Percentiles rank a stretch among this genome's conserved stretches.
phyloP scores from a whole-genome alignment of 2,888 invertebrate genomes.

The Phrixothrix hirtus region DNA sequence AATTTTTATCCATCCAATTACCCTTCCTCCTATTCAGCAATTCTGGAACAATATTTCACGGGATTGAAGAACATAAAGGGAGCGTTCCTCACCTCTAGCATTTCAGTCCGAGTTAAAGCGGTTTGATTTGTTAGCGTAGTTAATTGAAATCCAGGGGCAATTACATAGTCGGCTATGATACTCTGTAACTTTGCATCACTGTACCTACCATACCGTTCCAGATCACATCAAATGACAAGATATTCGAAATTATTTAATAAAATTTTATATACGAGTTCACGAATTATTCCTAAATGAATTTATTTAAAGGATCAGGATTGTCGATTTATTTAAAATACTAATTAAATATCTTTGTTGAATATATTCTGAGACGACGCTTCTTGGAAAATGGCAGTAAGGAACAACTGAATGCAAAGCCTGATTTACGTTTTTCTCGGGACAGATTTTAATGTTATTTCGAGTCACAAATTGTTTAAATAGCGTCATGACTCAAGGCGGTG shows the following conservation, averaged over 20 bases:
- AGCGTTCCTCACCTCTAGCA: slow-evolving; percentile 44
- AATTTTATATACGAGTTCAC: too few species aligned
- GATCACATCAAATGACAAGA: not conserved
- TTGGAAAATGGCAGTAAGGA: slow-evolving; percentile 27
- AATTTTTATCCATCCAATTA: slow-evolving; percentile 57
- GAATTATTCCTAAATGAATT: too few species aligned
- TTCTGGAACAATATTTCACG: slow-evolving; percentile 56
- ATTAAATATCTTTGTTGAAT: slow-evolving; percentile 18
- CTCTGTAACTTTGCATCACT: slow-evolving; percentile 34
- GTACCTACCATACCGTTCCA: slow-evolving; percentile 17
- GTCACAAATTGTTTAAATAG: slow-evolving; percentile 62
- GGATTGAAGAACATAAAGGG: slow-evolving; percentile 56
- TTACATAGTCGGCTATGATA: slow-evolving; percentile 48
- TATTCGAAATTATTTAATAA: not conserved
- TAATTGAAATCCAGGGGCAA: slow-evolving; percentile 60
- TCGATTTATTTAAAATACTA: too few species aligned
- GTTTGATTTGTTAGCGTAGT: slow-evolving; percentile 60
- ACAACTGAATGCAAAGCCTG: slow-evolving; percentile 54
- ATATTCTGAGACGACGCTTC: slow-evolving; percentile 27
- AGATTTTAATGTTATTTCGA: slow-evolving; percentile 60
- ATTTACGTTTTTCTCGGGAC: slow-evolving; percentile 58
- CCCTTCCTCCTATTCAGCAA: slow-evolving; percentile 55
- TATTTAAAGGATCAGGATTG: too few species aligned
- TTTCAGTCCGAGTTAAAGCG: slow-evolving; percentile 52
- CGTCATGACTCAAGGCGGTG: slow-evolving; percentile 58